Conservation (phyloP, 92 coral and sea anemone species). For the Porites lobata region DNA sequence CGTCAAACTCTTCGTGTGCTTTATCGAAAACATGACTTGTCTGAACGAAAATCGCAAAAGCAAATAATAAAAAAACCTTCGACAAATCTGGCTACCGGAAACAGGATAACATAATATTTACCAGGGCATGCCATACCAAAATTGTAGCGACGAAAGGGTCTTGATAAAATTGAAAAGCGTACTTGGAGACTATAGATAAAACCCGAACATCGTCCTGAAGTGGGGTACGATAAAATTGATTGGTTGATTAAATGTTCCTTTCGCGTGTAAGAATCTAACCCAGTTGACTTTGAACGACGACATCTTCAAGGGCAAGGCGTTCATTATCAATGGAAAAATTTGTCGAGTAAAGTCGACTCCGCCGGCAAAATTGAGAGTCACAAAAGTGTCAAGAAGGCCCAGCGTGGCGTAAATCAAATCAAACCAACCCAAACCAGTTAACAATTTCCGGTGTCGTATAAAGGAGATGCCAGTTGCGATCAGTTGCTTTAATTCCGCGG, state of each 20-base stretch:
- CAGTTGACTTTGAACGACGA: constrained; percentile 3
- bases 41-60: not conserved
- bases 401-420: constrained; percentile 26
- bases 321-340: constrained; percentile 38
- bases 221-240: constrained; percentile 11
- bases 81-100: constrained; percentile 47
- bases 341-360: constrained; percentile 30
- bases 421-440: constrained; percentile 16
- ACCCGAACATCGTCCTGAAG: constrained; percentile 12
- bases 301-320: constrained; percentile 9
- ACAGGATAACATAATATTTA: constrained; percentile 82
- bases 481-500: not conserved
- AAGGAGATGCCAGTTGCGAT: not conserved
- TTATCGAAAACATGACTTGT: not conserved
- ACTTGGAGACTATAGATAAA: constrained; percentile 29
- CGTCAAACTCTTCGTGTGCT: not conserved
- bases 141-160: constrained; percentile 63
- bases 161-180: constrained; percentile 36
- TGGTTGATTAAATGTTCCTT: constrained; percentile 14
- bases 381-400: not conserved
- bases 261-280: constrained; percentile 27
- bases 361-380: not conserved
- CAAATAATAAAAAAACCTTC: constrained; percentile 10
- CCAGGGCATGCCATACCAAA: constrained; percentile 63
- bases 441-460: constrained; percentile 45